phyloP scores from a whole-genome alignment of 2,797 vertebrate species.

The Argya squamiceps region DNA sequence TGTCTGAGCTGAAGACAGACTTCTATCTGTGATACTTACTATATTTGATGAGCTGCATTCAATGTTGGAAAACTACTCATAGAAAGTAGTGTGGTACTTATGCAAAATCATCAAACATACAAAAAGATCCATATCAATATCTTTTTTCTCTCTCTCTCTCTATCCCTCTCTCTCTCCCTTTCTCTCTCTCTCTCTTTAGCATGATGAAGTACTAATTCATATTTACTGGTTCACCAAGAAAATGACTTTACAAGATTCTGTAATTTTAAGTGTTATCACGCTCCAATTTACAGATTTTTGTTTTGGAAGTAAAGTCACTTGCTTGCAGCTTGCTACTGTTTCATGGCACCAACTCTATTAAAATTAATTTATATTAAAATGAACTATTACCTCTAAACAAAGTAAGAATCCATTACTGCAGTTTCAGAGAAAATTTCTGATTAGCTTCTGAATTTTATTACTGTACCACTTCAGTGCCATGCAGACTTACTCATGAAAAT shows the following conservation, averaged over 20 bases:
- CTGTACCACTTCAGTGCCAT: fast-evolving
- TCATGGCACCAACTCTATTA: background rate
- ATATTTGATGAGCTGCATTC: background rate
- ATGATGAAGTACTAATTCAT: background rate
- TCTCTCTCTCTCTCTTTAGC: background rate
- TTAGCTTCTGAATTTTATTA: background rate
- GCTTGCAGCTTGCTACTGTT: background rate
- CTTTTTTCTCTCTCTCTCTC: background rate
- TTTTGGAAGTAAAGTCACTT: background rate
- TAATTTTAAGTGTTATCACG: background rate
- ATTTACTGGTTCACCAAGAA: background rate
- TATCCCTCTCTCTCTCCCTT: background rate
- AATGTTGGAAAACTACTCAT: background rate
- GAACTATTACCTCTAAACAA: background rate
- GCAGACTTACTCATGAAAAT: background rate
- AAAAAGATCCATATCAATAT: background rate
- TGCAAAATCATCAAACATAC: background rate
- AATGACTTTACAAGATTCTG: background rate
- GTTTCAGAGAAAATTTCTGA: background rate
- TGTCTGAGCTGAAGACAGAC: background rate
- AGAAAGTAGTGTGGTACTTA: background rate
- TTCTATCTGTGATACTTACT: background rate
- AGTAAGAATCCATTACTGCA: background rate
- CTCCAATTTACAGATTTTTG: background rate
- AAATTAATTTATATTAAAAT: background rate